Conservation (phyloP, 2,797 vertebrate genomes). For the Channallabes apus region DNA sequence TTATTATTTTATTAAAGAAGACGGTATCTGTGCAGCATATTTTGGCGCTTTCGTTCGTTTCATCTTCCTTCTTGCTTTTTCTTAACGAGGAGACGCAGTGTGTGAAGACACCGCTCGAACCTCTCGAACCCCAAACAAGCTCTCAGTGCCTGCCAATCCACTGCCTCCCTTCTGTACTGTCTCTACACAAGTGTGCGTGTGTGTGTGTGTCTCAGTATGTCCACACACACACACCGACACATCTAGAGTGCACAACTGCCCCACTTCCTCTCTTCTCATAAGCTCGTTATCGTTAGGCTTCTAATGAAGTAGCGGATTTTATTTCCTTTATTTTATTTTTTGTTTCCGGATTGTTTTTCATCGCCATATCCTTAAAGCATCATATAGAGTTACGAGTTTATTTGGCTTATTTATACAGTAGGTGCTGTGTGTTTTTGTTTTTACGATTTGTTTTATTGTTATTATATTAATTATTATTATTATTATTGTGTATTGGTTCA, state of each 20-base stretch:
- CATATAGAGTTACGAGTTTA: slow-evolving; percentile 83
- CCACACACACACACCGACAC: not conserved
- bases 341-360: slow-evolving; percentile 68
- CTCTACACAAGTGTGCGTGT: slow-evolving; percentile 42
- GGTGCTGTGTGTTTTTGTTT: slow-evolving; percentile 90
- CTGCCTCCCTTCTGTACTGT: slow-evolving; percentile 82
- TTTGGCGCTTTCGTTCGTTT: not conserved
- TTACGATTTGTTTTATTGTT: slow-evolving; percentile 57
- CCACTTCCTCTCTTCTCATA: slow-evolving; percentile 88
- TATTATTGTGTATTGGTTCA: slow-evolving; percentile 84
- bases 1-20: no score
- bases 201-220: slow-evolving; percentile 12
- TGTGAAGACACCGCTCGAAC: slow-evolving; percentile 23
- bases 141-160: slow-evolving; percentile 89
- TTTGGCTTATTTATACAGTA: slow-evolving; percentile 89
- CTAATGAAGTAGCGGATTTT: slow-evolving; percentile 91
- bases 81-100: not conserved
- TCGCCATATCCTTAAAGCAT: slow-evolving; percentile 92
- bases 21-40: slow-evolving; percentile 7
- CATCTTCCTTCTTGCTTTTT: not conserved
- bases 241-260: slow-evolving; percentile 93
- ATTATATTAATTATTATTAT: no score
- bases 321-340: slow-evolving; percentile 18
- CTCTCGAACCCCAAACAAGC: slow-evolving; percentile 69
- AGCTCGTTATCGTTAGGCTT: slow-evolving; percentile 87